Evolutionary conservation across 2,888 invertebrate species (phyloP).

Genomic region (Cenopis cana): DNA sequence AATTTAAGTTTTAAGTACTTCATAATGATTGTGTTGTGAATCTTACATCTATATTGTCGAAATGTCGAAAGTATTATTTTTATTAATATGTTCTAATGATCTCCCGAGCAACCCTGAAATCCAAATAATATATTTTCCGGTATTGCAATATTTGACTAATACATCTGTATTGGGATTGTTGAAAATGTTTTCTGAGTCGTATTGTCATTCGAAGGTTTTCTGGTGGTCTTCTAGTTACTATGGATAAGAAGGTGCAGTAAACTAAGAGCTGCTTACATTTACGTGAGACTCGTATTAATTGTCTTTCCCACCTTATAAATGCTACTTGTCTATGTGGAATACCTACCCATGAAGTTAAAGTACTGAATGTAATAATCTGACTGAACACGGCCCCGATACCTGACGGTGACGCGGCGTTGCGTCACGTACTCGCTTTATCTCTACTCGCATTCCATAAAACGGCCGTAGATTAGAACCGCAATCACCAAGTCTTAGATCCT

Average conservation of each 20-base stretch:
- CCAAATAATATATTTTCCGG: too few relatives aligned
- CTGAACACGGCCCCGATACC: constrained; percentile 38
- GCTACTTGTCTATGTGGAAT: neutral
- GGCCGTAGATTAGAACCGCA: neutral
- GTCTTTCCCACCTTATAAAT: neutral
- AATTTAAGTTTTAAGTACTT: neutral
- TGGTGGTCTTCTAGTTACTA: neutral
- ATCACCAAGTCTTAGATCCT: constrained; percentile 1
- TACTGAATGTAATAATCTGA: constrained; percentile 27
- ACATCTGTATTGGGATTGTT: too few relatives aligned
- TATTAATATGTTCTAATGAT: too few relatives aligned
- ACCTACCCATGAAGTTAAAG: neutral
- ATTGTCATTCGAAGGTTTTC: neutral
- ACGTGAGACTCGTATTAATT: neutral
- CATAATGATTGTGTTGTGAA: too few relatives aligned
- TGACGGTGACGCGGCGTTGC: constrained; percentile 51
- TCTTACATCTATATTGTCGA: too few relatives aligned
- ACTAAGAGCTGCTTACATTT: neutral
- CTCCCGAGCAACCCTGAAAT: too few relatives aligned
- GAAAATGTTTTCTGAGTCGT: too few relatives aligned
- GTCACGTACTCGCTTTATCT: constrained; percentile 52
- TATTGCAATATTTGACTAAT: too few relatives aligned
- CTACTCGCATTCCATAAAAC: constrained; percentile 20
- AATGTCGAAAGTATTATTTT: too few relatives aligned
- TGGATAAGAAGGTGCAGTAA: neutral